Evolutionary conservation across 2,797 vertebrate genomes (phyloP).

Genomic region (Sitta carolinensis): DNA sequence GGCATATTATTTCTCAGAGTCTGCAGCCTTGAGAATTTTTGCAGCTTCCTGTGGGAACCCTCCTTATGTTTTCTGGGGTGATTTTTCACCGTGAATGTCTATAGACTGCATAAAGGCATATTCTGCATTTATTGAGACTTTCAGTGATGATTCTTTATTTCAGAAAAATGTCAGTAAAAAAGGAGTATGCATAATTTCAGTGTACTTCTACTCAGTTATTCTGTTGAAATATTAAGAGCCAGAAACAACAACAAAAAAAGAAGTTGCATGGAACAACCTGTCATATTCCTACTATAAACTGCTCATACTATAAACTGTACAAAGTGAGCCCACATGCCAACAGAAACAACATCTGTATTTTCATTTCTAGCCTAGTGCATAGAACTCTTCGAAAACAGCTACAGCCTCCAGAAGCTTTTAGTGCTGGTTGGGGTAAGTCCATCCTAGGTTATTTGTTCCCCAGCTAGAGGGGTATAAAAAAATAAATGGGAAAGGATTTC

Average conservation of each 20-base stretch:
- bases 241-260: not conserved
- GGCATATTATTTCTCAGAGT: not conserved
- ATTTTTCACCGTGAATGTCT: not conserved
- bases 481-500: not conserved
- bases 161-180: not conserved
- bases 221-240: not conserved
- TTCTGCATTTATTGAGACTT: not conserved
- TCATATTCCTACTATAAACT: not conserved
- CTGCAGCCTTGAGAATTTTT: not conserved
- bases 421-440: not conserved
- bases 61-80: not conserved
- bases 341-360: not conserved
- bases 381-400: not conserved
- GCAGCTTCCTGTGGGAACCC: not conserved
- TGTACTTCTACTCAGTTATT: not conserved
- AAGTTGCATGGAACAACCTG: not conserved
- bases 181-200: not conserved
- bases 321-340: not conserved
- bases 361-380: not conserved
- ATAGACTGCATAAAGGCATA: not conserved
- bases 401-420: not conserved
- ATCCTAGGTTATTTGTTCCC: not conserved
- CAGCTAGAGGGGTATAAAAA: not conserved
- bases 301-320: not conserved
- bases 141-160: not conserved